Evolutionary conservation across 1,140 invertebrate genomes (phyloP).

Genomic region (Drosophila nigromelanica): DNA sequence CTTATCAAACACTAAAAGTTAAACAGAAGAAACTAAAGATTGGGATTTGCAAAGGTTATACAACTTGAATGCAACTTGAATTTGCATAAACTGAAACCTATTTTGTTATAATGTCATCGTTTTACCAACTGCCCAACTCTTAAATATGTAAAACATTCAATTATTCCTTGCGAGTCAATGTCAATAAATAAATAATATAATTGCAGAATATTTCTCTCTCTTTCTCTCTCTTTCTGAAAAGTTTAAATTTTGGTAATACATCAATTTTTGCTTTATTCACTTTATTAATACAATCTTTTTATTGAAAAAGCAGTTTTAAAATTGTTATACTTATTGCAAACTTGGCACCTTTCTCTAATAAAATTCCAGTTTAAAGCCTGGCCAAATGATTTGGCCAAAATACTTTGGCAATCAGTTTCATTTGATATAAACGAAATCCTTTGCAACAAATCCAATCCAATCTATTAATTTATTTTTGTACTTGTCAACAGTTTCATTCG

Average conservation of each 20-base stretch:
- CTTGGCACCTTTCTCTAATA: too few relatives aligned
- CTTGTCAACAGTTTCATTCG: conserved; percentile 47
- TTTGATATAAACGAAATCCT: conserved; percentile 6
- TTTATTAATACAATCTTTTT: not conserved
- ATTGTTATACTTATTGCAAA: too few relatives aligned
- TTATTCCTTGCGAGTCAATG: too few relatives aligned
- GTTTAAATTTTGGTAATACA: too few relatives aligned
- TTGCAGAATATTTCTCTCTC: too few relatives aligned
- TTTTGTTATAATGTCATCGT: too few relatives aligned
- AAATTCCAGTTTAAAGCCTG: not conserved
- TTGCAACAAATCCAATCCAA: conserved; percentile 15
- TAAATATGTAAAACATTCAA: too few relatives aligned
- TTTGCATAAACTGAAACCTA: not conserved
- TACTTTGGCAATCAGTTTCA: not conserved
- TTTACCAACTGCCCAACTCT: too few relatives aligned
- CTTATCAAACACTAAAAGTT: not conserved
- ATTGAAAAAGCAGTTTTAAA: not conserved
- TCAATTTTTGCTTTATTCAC: too few relatives aligned
- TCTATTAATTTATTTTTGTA: conserved; percentile 49
- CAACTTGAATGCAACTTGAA: not conserved
- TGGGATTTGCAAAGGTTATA: not conserved
- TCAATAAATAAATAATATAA: too few relatives aligned
- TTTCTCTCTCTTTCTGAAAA: not conserved
- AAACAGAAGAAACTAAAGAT: not conserved
- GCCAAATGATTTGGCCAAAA: conserved; percentile 2